Base-by-base conservation (phyloP, 2,797 vertebrate species). In the Sebastolobus alascanus region DNA sequence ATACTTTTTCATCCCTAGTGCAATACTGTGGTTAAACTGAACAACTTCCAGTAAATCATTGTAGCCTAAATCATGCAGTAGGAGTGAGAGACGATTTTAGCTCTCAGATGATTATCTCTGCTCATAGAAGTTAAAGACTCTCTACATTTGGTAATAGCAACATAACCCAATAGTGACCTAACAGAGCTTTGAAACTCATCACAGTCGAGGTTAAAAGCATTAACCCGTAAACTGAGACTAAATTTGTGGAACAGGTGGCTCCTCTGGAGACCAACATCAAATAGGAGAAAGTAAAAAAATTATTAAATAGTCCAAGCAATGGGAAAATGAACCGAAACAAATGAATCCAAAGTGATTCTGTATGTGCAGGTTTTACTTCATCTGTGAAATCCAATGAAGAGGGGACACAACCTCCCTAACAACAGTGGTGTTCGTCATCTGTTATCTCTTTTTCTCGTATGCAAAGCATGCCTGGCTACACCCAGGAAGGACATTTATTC, bases 401-500 rank as follows among this genome's bases (percentile, higher is more conserved):
- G 37, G 12, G 29, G 10, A 27, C 33, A 8, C 20, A 31, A 68
- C 50, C 46, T 81, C 65, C 55, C 59, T 1, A 13, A 70, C 58
- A 66, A 82, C 60, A 76, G 18, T 0, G 20, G 2, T 16, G 50
- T 56, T 37, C 5, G 1, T 69, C 65, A 56, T 68, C 50, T 68
- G 8, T 61, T 13, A 31, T 81, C 8, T 56, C 4, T n/a, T 63
- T 59, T 65, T 75, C 29, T 37, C 12, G n/a, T 70, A 87, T 86
- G 65, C 87, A 87, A 67, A 84, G 46, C 79, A 79, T 79, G 84
- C 63, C 72, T 70, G 68, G 67, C 74, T 63, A n/a, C 77, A 77
- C 66, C 56, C 38, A 29, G 73, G 71, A 61, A 85, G 75, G 82
- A 81, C 80, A 66, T 76, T 81, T 78, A 84, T 73, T 89, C 87